Conservation (phyloP, 2,797 vertebrate species). For the Myripristis jacobus region DNA sequence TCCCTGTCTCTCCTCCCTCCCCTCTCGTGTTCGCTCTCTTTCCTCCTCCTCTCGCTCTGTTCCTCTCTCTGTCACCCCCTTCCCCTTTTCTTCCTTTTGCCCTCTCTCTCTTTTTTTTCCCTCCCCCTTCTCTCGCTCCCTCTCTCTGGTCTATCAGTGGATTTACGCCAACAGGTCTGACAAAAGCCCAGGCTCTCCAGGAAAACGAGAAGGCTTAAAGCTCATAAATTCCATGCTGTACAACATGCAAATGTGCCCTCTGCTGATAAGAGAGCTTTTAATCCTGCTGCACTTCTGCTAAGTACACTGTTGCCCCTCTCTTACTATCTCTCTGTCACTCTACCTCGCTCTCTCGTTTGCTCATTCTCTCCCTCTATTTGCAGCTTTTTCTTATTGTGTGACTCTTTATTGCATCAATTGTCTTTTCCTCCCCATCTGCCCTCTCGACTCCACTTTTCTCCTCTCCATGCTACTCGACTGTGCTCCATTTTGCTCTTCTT, state of each 20-base stretch:
- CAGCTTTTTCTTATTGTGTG: constrained; percentile 25
- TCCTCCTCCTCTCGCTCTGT: background rate
- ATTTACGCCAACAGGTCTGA: constrained; percentile 79
- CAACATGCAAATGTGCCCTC: constrained; percentile 85
- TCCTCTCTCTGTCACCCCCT: too few relatives aligned
- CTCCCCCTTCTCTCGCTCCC: constrained; percentile 19
- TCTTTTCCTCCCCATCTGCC: constrained; percentile 35
- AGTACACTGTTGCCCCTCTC: constrained; percentile 75
- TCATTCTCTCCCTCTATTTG: constrained; percentile 25
- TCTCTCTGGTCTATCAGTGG: constrained; percentile 69
- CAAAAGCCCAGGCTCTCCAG: constrained; percentile 77
- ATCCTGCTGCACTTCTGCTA: constrained; percentile 79
- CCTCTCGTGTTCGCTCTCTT: constrained; percentile 11
- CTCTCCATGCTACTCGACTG: constrained; percentile 1
- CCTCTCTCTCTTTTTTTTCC: background rate
- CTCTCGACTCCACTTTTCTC: constrained; percentile 8
- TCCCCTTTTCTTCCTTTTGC: too few relatives aligned
- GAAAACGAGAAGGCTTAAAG: constrained; percentile 82
- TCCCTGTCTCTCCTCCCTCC: background rate
- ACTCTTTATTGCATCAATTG: constrained; percentile 39
- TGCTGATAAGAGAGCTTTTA: constrained; percentile 85
- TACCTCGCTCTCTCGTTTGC: constrained; percentile 36
- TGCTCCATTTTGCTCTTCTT: background rate
- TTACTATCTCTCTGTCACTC: constrained; percentile 66
- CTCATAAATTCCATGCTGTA: constrained; percentile 83